phyloP scores from a whole-genome alignment of 2,113 vertebrate genomes.

The Pseudopodoces humilis region DNA sequence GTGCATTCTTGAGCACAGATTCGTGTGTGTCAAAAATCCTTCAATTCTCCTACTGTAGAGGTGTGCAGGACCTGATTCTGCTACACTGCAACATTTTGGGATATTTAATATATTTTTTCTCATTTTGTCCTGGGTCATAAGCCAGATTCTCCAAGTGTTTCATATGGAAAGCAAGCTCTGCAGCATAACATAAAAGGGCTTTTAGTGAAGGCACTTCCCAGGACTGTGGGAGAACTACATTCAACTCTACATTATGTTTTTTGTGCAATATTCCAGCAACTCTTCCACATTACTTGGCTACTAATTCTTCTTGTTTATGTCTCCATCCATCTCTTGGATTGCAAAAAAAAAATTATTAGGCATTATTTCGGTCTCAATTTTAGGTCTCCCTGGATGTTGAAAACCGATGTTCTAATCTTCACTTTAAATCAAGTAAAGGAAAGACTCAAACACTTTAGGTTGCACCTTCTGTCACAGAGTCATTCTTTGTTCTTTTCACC shows the following conservation, averaged over 20 bases:
- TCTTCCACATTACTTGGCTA: neutral
- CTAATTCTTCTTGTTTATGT: neutral
- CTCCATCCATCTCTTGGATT: neutral
- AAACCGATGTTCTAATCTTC: neutral
- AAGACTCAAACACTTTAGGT: neutral
- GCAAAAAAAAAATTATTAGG: neutral
- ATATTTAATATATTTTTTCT: neutral
- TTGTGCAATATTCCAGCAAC: neutral
- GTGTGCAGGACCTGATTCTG: neutral
- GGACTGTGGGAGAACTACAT: neutral
- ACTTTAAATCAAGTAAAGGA: neutral
- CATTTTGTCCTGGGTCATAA: neutral
- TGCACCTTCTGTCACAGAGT: neutral
- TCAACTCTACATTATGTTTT: rapidly evolving
- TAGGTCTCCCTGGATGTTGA: neutral
- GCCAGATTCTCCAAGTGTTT: conserved; percentile 14
- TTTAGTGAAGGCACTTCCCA: neutral
- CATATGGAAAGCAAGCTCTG: neutral
- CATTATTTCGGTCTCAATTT: neutral
- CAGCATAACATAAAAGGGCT: neutral
- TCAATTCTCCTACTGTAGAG: neutral
- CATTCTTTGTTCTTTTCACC: neutral
- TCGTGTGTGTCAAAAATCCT: rapidly evolving
- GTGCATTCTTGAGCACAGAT: neutral
- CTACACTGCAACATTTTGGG: neutral